Conservation (phyloP, 2,888 invertebrate genomes). For the Lepidochrysops patricia region DNA sequence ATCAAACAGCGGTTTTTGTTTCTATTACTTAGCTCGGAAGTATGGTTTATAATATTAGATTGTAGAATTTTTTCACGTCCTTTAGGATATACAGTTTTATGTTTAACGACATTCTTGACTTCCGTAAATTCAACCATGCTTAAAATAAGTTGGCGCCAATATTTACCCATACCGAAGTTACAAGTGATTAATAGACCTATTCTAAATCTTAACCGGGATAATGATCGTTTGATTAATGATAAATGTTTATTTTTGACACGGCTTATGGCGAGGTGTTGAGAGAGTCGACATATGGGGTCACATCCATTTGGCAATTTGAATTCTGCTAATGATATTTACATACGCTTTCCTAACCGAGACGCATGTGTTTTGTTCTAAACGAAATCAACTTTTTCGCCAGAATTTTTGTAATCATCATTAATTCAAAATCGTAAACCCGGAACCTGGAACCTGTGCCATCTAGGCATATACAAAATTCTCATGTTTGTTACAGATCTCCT, state of each 20-base stretch:
- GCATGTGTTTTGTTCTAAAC: not conserved
- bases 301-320: slow-evolving; percentile 25
- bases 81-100: no score
- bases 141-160: not conserved
- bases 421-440: no score
- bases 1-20: no score
- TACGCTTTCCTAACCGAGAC: not conserved
- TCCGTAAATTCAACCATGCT: no score
- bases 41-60: no score
- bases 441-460: no score
- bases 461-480: no score
- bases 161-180: not conserved
- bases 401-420: not conserved
- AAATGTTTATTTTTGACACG: slow-evolving; percentile 58
- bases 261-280: slow-evolving; percentile 55
- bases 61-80: no score
- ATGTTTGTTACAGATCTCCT: no score
- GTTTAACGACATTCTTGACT: no score
- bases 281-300: slow-evolving; percentile 49
- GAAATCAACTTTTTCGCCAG: not conserved
- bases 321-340: slow-evolving; percentile 23
- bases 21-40: no score
- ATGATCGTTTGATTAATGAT: slow-evolving; percentile 70
- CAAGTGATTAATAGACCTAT: slow-evolving; percentile 6
- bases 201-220: slow-evolving; percentile 3